Percentiles rank a stretch among this genome's conserved stretches.
Evolutionary conservation across 2,113 vertebrate species (phyloP).

Genomic region (Naja naja): DNA sequence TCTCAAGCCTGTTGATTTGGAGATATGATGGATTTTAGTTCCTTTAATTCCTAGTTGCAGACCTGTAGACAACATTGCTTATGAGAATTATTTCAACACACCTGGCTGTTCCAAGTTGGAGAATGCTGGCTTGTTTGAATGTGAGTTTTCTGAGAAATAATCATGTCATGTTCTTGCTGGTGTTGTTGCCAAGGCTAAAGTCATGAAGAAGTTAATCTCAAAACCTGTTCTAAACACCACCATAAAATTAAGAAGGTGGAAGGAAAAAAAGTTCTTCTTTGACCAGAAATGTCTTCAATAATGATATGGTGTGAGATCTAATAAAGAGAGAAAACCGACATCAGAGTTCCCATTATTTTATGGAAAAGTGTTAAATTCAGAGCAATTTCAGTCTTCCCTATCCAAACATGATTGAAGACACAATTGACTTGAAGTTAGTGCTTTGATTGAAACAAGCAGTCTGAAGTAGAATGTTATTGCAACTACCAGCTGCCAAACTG

Average conservation of each 20-base stretch:
- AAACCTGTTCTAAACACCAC: background rate
- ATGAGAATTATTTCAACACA: background rate
- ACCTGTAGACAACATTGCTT: background rate
- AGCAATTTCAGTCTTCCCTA: slow-evolving; percentile 18
- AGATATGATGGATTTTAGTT: background rate
- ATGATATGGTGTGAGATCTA: slow-evolving; percentile 15
- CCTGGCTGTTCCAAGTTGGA: background rate
- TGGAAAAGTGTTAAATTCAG: slow-evolving; percentile 25
- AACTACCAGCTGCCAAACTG: slow-evolving; percentile 28
- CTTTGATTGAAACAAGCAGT: slow-evolving; percentile 31
- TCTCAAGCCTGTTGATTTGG: background rate
- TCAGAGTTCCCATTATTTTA: slow-evolving; percentile 25
- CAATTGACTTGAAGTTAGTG: slow-evolving; percentile 28
- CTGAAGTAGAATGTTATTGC: slow-evolving; percentile 20
- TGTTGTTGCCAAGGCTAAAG: background rate
- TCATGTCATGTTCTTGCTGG: background rate
- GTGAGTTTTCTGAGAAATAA: background rate
- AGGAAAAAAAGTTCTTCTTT: background rate
- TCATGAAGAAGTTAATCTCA: background rate
- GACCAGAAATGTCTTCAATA: slow-evolving; percentile 9
- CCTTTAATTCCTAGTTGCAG: background rate
- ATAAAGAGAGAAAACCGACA: slow-evolving; percentile 17
- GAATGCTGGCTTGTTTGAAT: background rate
- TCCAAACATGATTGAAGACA: slow-evolving; percentile 22
- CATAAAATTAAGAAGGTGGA: background rate